Evolutionary conservation across 1,140 invertebrate genomes (phyloP).

Genomic region (Elymnias hypermnestra): DNA sequence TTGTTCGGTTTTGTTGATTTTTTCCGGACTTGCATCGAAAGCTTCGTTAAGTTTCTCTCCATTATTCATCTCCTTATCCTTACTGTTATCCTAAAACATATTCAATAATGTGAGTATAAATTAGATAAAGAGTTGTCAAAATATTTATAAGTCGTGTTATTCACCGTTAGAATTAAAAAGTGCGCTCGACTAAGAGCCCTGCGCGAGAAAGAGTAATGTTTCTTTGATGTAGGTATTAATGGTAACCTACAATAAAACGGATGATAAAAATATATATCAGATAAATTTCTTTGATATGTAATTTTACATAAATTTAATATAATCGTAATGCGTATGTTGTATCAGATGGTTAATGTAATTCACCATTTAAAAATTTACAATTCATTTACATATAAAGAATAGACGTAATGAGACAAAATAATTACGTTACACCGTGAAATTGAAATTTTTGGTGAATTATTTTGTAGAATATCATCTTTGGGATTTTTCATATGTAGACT

Average conservation of each 20-base stretch:
- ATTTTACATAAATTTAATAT: neutral
- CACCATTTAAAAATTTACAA: too few species aligned
- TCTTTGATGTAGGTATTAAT: neutral
- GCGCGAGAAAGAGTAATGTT: neutral
- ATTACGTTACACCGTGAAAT: too few species aligned
- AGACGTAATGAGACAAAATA: too few species aligned
- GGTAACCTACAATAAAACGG: neutral
- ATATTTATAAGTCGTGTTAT: too few species aligned
- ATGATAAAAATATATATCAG: constrained; percentile 2
- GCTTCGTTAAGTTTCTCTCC: neutral
- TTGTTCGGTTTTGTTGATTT: neutral
- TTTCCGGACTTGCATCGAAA: neutral
- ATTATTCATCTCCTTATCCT: neutral
- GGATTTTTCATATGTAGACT: too few species aligned
- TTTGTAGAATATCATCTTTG: too few species aligned
- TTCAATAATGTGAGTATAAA: neutral
- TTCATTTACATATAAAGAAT: too few species aligned
- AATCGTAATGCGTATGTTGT: too few species aligned
- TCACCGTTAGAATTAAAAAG: too few species aligned
- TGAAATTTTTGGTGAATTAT: too few species aligned
- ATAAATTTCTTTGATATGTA: constrained; percentile 4
- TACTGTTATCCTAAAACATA: neutral
- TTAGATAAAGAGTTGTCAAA: too few species aligned
- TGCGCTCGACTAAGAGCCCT: neutral
- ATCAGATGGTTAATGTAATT: too few species aligned